phyloP scores from a whole-genome alignment of 2,888 invertebrate genomes.

The Catocala sponsa region DNA sequence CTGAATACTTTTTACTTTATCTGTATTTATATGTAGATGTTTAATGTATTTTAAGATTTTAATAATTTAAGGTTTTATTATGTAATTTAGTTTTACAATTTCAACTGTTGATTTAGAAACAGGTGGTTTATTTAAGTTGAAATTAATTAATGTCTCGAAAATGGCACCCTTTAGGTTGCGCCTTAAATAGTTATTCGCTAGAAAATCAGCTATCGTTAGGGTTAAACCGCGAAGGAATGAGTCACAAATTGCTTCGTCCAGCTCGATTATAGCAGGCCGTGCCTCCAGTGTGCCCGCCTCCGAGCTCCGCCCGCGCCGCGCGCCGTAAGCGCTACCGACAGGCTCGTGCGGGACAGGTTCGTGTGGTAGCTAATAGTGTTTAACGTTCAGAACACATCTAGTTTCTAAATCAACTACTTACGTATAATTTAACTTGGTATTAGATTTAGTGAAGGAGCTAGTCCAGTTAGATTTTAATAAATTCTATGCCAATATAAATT shows the following conservation, averaged over 20 bases:
- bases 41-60: conserved; percentile 66
- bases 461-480: conserved; percentile 78
- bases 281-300: too few species aligned
- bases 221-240: too few species aligned
- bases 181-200: not conserved
- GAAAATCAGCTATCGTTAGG: not conserved
- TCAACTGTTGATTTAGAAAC: conserved; percentile 51
- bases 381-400: conserved; percentile 13
- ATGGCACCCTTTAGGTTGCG: not conserved
- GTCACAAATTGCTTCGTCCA: too few species aligned
- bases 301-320: too few species aligned
- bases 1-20: conserved; percentile 67
- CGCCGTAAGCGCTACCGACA: not conserved
- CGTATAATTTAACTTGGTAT: conserved; percentile 44
- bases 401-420: conserved; percentile 48
- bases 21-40: conserved; percentile 68
- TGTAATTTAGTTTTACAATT: conserved; percentile 46
- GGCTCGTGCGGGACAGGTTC: not conserved
- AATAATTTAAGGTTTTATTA: conserved; percentile 51
- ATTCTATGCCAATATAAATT: conserved; percentile 72
- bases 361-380: conserved; percentile 37
- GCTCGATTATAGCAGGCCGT: too few species aligned
- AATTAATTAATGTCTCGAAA: conserved; percentile 4
- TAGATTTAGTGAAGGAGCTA: conserved; percentile 82
- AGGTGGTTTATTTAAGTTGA: not conserved